Base-by-base conservation (phyloP, 2,113 vertebrate species). In the Sceloporus undulatus region DNA sequence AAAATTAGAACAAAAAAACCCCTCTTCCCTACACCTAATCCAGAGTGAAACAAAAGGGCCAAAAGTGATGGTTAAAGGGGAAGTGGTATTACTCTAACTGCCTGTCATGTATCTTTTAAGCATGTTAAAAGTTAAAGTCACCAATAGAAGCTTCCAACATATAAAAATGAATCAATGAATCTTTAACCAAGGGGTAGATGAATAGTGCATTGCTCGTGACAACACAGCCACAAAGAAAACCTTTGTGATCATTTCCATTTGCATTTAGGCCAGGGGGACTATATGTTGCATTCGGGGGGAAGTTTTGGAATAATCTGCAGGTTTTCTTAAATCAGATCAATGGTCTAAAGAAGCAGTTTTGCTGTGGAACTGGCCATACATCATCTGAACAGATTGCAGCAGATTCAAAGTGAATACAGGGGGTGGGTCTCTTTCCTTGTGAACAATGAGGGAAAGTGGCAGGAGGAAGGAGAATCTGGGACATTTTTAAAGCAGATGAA, bases 221-320 rank as follows among this genome's bases (percentile, higher is more conserved):
- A 59, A 76, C 91, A 87, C 87, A 25, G 88, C 76, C 40, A 79
- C 23, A 18, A 89, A 27, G 1, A 89, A 90, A 88, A 19, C 0
- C 0, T 73, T 68, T 78, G 65, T 16, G 0, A 48, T 27, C 38
- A 7, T 73, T 62, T 1, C 38, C 75, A 27, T 73, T 83, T 7
- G 76, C 77, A 90, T 92, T 90, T 9, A 76, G 34, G 34, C 34
- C 34, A 34, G 4, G 79, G 79, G 1, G 0, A 0, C 34, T 40
- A 34, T 34, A 34, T 34, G 34, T 34, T 34, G 34, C 34, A 34
- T 34, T 34, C 34, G 34, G 34, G 34, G 34, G 34, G 34, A 34
- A 34, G 34, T 34, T 34, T 34, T 34, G 34, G 34, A 34, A 34
- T 34, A 34, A 34, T 34, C 34, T 34, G 34, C 34, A 34, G 34